Conservation (phyloP, 2,113 vertebrate genomes). For the Candoia aspera region DNA sequence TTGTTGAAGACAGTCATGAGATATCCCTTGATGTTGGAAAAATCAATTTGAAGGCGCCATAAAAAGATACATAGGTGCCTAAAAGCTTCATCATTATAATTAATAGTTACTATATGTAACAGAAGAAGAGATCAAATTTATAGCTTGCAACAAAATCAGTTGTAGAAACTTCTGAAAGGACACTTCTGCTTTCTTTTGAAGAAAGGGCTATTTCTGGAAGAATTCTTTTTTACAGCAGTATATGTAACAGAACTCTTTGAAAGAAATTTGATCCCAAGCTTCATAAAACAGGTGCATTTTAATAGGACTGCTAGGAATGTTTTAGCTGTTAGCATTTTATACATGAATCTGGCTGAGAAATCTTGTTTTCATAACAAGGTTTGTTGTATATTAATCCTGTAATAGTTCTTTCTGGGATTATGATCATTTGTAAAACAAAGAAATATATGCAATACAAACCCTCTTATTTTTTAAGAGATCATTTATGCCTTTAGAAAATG, state of each 20-base stretch:
- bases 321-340: constrained; percentile 78
- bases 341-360: constrained; percentile 77
- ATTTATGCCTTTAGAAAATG: constrained; percentile 91
- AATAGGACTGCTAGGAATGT: constrained; percentile 79
- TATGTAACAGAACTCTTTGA: constrained; percentile 50
- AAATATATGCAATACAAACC: constrained; percentile 71
- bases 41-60: neutral
- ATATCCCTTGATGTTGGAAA: neutral
- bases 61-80: neutral
- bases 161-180: constrained; percentile 30
- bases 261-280: constrained; percentile 64
- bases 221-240: constrained; percentile 54
- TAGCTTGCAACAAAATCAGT: neutral
- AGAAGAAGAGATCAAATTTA: neutral
- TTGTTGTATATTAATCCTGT: constrained; percentile 78
- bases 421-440: constrained; percentile 77
- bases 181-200: constrained; percentile 38
- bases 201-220: constrained; percentile 42
- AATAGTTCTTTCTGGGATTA: constrained; percentile 76
- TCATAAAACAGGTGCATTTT: constrained; percentile 80
- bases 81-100: neutral
- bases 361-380: constrained; percentile 81
- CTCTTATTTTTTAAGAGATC: constrained; percentile 75
- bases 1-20: neutral
- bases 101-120: neutral